Conservation (phyloP, 2,113 vertebrate species). For the Strix uralensis region DNA sequence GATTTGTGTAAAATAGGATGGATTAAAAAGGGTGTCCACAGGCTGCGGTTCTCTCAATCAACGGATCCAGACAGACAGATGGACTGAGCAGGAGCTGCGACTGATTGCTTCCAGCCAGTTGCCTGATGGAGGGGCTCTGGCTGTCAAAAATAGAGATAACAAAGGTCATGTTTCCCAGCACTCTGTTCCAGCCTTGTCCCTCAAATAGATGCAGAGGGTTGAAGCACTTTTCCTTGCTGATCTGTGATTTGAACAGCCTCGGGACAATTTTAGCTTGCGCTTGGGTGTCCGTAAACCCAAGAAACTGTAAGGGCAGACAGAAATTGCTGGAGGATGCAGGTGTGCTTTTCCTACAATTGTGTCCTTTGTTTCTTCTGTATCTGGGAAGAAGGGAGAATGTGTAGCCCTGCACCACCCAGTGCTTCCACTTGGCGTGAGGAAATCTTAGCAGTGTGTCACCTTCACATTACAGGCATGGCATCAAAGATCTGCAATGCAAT, state of each 20-base stretch:
- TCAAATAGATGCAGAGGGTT: not conserved
- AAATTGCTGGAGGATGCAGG: not conserved
- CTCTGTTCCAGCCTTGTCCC: not conserved
- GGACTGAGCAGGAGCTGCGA: not conserved
- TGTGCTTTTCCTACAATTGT: not conserved
- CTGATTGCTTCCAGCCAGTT: not conserved
- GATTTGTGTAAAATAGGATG: not conserved
- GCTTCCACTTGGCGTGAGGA: not conserved
- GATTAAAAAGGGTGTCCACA: not conserved
- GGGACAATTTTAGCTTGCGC: not conserved
- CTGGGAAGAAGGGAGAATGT: not conserved
- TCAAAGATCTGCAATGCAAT: not conserved
- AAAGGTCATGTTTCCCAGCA: not conserved
- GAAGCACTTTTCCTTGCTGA: not conserved
- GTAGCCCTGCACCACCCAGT: not conserved
- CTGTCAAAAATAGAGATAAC: not conserved
- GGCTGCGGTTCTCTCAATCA: not conserved
- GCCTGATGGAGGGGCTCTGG: not conserved
- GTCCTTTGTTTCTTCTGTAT: not conserved
- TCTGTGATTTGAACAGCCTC: not conserved
- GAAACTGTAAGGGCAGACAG: not conserved
- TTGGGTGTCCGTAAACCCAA: not conserved
- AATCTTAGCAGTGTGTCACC: not conserved
- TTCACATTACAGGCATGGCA: not conserved
- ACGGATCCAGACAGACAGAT: not conserved